These are phyloP conservation scores for Phrynosoma blainvillii DNA, from an alignment of 2,113 vertebrate species.

Conservation along the genomic window DNA sequence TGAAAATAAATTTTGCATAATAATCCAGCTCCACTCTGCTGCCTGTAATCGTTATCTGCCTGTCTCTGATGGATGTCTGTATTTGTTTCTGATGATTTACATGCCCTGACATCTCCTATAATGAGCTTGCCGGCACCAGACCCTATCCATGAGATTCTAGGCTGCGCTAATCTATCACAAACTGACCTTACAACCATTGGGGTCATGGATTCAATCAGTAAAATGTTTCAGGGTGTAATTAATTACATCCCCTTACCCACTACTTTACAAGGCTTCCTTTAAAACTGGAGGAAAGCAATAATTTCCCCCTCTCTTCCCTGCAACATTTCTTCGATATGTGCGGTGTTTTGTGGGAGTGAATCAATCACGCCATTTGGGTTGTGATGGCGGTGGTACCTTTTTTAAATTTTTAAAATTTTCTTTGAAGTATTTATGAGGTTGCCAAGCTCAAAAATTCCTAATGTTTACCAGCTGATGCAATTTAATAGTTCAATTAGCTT, in stretches of 20 bases:
- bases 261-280: constrained; percentile 55
- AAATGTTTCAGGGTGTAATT: constrained; percentile 76
- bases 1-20: constrained; percentile 74
- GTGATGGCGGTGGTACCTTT: background rate
- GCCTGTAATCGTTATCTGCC: constrained; percentile 71
- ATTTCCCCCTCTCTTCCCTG: constrained; percentile 33
- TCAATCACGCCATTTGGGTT: constrained; percentile 61
- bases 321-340: constrained; percentile 62
- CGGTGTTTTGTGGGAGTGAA: constrained; percentile 50
- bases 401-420: background rate
- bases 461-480: constrained; percentile 61
- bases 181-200: constrained; percentile 69
- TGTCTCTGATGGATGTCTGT: constrained; percentile 69
- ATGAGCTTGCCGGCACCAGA: constrained; percentile 73
- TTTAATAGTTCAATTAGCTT: constrained; percentile 66
- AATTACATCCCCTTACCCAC: constrained; percentile 66
- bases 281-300: constrained; percentile 69
- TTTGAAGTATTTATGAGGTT: constrained; percentile 59
- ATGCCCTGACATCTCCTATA: constrained; percentile 75
- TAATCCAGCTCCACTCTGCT: constrained; percentile 68
- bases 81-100: constrained; percentile 81
- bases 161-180: constrained; percentile 72
- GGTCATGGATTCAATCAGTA: constrained; percentile 75
- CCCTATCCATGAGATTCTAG: constrained; percentile 66
- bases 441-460: constrained; percentile 62